These are phyloP conservation scores for Rhinopomastus cyanomelas DNA, from an alignment of 2,113 vertebrate genomes.

Conservation along the genomic window DNA sequence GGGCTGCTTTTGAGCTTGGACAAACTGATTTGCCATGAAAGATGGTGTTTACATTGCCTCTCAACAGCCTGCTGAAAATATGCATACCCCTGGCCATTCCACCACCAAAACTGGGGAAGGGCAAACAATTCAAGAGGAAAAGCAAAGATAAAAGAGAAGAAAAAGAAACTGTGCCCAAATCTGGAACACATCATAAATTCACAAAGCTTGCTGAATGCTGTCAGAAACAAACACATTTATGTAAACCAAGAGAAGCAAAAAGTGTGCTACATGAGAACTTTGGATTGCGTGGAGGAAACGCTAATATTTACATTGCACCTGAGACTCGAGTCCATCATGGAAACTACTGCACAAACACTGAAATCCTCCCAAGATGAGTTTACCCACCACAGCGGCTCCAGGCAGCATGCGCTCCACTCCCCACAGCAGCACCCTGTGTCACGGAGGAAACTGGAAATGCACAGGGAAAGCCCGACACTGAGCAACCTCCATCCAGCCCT, in stretches of 20 bases:
- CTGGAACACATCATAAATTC: conserved; percentile 55
- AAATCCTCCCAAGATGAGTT: neutral
- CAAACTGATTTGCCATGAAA: conserved; percentile 3
- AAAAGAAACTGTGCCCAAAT: neutral
- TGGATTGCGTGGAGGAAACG: fast-evolving
- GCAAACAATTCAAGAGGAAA: neutral
- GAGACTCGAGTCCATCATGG: neutral
- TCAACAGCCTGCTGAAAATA: conserved; percentile 4
- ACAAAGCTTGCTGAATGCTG: conserved; percentile 35
- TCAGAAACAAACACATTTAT: conserved; percentile 28
- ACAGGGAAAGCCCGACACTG: neutral
- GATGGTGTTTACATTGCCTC: conserved; percentile 16
- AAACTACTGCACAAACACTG: neutral
- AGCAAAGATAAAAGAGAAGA: neutral
- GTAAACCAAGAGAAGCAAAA: neutral
- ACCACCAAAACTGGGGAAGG: conserved; percentile 7
- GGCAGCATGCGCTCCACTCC: neutral
- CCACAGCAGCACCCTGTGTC: fast-evolving
- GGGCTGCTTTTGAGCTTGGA: neutral
- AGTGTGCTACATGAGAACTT: neutral
- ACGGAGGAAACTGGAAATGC: fast-evolving
- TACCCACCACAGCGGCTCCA: neutral
- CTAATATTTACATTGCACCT: neutral
- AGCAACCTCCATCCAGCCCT: neutral
- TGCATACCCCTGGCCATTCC: neutral